Percentiles rank a stretch among this genome's conserved stretches.
These are phyloP conservation scores for Neogale vison DNA, from an alignment of 2,113 vertebrate genomes.

Conservation along the genomic window DNA sequence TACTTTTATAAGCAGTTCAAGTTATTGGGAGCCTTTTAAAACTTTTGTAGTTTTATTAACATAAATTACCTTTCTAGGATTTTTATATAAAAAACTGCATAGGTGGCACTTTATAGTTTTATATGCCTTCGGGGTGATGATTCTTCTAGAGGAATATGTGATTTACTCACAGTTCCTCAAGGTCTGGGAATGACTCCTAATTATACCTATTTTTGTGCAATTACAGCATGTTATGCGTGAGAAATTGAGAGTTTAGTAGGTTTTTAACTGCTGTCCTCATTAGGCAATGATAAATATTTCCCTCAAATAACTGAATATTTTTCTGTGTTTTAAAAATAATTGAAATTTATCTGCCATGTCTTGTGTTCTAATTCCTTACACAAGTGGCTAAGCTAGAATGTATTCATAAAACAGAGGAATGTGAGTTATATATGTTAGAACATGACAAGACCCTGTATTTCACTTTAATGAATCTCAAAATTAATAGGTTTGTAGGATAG, in stretches of 20 bases:
- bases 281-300: constrained; percentile 47
- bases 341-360: constrained; percentile 24
- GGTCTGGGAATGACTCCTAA: neutral
- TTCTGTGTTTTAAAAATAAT: constrained; percentile 52
- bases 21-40: constrained; percentile 38
- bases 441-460: neutral
- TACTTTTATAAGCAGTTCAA: constrained; percentile 45
- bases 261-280: constrained; percentile 54
- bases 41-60: constrained; percentile 35
- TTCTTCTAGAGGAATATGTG: neutral
- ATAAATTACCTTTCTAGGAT: constrained; percentile 43
- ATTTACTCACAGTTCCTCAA: constrained; percentile 42
- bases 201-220: constrained; percentile 50
- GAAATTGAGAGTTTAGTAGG: constrained; percentile 14
- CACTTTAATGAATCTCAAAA: constrained; percentile 46
- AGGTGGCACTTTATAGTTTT: neutral
- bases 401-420: constrained; percentile 28
- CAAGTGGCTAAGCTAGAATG: neutral
- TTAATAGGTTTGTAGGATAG: neutral
- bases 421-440: constrained; percentile 42
- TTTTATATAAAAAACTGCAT: constrained; percentile 36
- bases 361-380: neutral
- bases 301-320: constrained; percentile 67
- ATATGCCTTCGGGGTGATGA: neutral
- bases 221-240: constrained; percentile 27